Conservation (phyloP, 1,140 invertebrate species). For the Neoseiulus cucumeris region DNA sequence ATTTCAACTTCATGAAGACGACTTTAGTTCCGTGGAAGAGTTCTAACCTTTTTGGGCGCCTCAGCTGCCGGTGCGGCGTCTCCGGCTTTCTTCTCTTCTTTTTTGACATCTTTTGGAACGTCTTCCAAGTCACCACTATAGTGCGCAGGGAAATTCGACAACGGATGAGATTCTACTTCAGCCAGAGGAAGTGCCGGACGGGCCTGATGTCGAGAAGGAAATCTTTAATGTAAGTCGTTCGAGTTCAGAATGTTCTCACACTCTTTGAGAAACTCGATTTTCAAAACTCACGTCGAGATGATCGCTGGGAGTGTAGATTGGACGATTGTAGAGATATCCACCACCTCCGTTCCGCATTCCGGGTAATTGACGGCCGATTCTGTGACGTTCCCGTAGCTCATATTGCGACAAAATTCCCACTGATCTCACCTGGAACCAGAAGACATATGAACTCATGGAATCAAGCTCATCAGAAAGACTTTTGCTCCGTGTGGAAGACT, state of each 20-base stretch:
- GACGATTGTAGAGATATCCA: slow-evolving; percentile 1
- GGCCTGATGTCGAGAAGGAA: not conserved
- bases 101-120: not conserved
- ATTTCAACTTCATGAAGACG: no score
- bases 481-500: not conserved
- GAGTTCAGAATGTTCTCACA: no score
- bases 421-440: not conserved
- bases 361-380: not conserved
- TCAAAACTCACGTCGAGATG: not conserved
- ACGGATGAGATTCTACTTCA: not conserved
- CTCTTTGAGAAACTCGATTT: no score
- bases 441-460: not conserved
- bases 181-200: not conserved
- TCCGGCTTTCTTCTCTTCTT: no score
- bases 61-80: no score
- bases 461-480: not conserved
- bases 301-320: not conserved
- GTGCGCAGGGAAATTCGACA: slow-evolving; percentile 8
- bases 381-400: not conserved
- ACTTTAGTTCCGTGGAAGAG: not conserved
- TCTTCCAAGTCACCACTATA: slow-evolving; percentile 2
- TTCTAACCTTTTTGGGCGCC: not conserved
- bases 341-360: not conserved
- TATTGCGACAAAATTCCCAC: not conserved
- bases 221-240: no score